Base-by-base conservation (phyloP, 2,888 invertebrate genomes). In the Baronia brevicornis region DNA sequence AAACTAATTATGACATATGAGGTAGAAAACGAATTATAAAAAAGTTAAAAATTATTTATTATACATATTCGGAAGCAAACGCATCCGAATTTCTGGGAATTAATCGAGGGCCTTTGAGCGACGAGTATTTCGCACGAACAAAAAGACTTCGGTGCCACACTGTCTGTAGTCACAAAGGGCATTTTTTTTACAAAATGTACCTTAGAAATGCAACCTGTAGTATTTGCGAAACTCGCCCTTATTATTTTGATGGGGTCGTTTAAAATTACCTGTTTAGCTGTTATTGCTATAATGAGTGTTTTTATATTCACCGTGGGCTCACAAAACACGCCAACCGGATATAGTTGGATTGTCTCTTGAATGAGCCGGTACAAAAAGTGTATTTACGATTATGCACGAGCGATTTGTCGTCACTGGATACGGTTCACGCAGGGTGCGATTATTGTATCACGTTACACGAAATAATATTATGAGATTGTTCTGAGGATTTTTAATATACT, bases 321-420 rank as follows among this genome's bases (percentile, higher is more conserved):
- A 72, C 78, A 80, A 77, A 75, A 75, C 48, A 43, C 32, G 54
- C 54, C 46, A 59, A 66, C 80, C 80, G 84, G 84, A 84, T 77
- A 78, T 82, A 74, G 62, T 51, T 50, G 52, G 58, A 61, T 59
- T 57, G 60, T 62, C 58, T 56, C 43, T 48, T 68, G 66, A 73
- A 77, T 68, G 60, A 69, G 21, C 37, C 44, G 41, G 51, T 54
- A 63, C 67, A 69, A 79, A 75, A 78, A 74, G 55, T 52, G 52
- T 65, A 78, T 78, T 79, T 77, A 73, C 73, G 68, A 82, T 78
- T 78, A 79, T 80, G 68, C 71, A 80, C 77, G 71, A 78, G 64
- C 74, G 72, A 79, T 80, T 80, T 78, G 74, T 74, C 70, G 80
- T 71, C 73, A 84, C 60, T 64, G 57, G 80, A 84, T 80, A 74